Conservation (phyloP, 1,140 invertebrate species). For the Aleiodes sp. region DNA sequence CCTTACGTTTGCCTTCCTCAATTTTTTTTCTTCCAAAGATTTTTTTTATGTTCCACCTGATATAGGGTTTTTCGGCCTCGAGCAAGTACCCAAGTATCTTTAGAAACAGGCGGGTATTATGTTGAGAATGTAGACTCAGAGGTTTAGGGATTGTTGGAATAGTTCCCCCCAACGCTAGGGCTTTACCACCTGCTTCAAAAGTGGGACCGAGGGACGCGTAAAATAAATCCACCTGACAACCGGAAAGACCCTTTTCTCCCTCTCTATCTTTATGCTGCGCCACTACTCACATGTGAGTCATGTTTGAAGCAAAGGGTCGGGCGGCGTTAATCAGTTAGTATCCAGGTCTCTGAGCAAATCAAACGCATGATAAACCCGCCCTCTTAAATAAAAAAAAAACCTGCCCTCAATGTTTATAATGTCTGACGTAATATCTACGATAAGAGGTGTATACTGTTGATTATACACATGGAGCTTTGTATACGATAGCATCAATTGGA, state of each 20-base stretch:
- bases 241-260: neutral
- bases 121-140: neutral
- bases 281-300: neutral
- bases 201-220: neutral
- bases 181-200: conserved; percentile 5
- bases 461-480: no score
- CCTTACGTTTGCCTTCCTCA: no score
- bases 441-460: no score
- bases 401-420: no score
- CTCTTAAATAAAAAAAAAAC: neutral
- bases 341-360: neutral
- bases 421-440: no score
- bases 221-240: conserved; percentile 25
- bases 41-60: neutral
- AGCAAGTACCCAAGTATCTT: neutral
- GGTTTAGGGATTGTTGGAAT: neutral
- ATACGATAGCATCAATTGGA: no score
- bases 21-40: neutral
- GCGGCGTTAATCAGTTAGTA: neutral
- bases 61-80: neutral
- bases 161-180: neutral
- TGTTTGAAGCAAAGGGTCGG: neutral
- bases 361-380: neutral
- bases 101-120: neutral
- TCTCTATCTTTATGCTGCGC: neutral